Evolutionary conservation across 2,888 invertebrate genomes (phyloP).

Genomic region (Dolichopus griseipennis): DNA sequence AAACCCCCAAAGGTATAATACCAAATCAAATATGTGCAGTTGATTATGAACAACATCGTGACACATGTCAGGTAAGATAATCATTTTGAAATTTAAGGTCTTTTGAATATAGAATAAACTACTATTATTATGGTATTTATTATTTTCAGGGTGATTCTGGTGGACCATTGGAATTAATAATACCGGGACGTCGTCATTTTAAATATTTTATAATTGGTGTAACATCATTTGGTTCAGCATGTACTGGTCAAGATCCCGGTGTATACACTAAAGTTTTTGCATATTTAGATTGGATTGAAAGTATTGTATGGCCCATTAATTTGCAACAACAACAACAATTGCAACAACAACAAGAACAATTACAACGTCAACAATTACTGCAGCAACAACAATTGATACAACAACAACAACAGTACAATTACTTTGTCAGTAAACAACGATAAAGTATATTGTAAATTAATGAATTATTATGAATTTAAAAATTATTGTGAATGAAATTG

Average conservation of each 20-base stretch:
- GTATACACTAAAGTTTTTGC: constrained; percentile 13
- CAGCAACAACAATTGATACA: no score
- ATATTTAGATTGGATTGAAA: constrained; percentile 14
- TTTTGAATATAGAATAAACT: no score
- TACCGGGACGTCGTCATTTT: neutral
- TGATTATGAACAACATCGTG: constrained; percentile 11
- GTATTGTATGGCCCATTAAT: constrained; percentile 7
- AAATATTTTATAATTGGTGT: constrained; percentile 13
- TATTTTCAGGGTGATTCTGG: constrained; percentile 8
- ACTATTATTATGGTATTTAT: neutral
- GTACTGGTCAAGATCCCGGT: constrained; percentile 8
- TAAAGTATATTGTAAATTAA: no score
- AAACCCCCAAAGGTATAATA: constrained; percentile 17
- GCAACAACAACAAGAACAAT: neutral
- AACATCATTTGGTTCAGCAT: constrained; percentile 14
- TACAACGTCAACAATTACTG: neutral
- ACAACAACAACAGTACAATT: no score
- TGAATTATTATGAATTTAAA: no score
- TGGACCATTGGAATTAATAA: constrained; percentile 8
- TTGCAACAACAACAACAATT: neutral
- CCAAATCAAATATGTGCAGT: constrained; percentile 19
- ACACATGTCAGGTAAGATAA: neutral
- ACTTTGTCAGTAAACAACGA: no score
- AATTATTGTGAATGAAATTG: no score
- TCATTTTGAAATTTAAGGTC: neutral